Conservation (phyloP, 1,140 invertebrate genomes). For the Hycleus phaleratus region DNA sequence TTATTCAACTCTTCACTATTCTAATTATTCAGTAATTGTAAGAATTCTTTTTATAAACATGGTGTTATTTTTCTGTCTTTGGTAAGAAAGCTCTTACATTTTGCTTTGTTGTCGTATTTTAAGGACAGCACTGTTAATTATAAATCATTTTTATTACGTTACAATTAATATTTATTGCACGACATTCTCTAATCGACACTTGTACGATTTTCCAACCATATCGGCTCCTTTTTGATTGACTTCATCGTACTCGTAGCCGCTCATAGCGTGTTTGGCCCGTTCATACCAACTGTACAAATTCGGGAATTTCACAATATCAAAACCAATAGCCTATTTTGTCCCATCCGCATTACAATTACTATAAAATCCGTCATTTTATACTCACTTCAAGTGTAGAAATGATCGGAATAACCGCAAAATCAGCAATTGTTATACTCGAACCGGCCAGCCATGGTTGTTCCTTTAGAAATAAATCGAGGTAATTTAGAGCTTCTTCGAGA, state of each 20-base stretch:
- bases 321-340: constrained; percentile 12
- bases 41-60: too few species aligned
- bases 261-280: constrained; percentile 22
- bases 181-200: too few species aligned
- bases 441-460: constrained; percentile 38
- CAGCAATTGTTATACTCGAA: constrained; percentile 47
- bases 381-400: constrained; percentile 26
- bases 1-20: too few species aligned
- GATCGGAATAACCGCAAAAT: constrained; percentile 36
- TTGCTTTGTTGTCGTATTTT: too few species aligned
- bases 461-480: constrained; percentile 39
- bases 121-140: too few species aligned
- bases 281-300: constrained; percentile 29
- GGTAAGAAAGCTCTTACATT: too few species aligned
- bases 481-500: constrained; percentile 39
- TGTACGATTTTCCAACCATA: constrained; percentile 29
- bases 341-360: background rate
- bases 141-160: too few species aligned
- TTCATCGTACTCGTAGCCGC: constrained; percentile 32
- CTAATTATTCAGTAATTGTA: too few species aligned
- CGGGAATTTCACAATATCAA: constrained; percentile 20
- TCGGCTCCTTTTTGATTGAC: constrained; percentile 37
- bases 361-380: too few species aligned
- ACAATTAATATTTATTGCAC: too few species aligned
- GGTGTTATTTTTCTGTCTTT: too few species aligned